Percentiles rank a stretch among this genome's conserved stretches.
Evolutionary conservation across 2,113 vertebrate species (phyloP).

Genomic region (Toxostoma redivivum): DNA sequence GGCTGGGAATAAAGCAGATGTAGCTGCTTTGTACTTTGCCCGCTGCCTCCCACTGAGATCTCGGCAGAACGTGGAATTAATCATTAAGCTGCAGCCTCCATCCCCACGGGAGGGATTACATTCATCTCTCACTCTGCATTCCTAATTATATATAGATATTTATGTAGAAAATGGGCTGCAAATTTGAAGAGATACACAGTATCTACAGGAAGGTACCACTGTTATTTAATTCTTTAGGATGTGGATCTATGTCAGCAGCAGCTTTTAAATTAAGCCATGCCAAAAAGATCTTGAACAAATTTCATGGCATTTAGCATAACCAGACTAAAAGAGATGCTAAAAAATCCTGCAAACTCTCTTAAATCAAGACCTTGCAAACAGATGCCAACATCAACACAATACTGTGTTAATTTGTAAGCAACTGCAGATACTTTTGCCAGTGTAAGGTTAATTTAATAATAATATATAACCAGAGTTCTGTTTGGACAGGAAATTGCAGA

Average conservation of each 20-base stretch:
- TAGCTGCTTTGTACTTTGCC: constrained; percentile 48
- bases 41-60: background rate
- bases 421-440: background rate
- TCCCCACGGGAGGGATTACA: background rate
- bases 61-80: background rate
- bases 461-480: background rate
- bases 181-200: background rate
- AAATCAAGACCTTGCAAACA: background rate
- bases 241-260: background rate
- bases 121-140: background rate
- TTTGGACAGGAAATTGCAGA: background rate
- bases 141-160: background rate
- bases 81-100: constrained; percentile 20
- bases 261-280: background rate
- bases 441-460: background rate
- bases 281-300: background rate
- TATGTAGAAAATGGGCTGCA: background rate
- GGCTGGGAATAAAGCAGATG: background rate
- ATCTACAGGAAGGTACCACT: background rate
- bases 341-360: background rate
- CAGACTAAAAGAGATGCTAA: background rate
- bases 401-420: background rate
- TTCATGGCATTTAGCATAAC: background rate
- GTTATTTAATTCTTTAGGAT: background rate
- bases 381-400: background rate